Evolutionary conservation across 2,888 invertebrate species (phyloP).

Genomic region (Fragum fragum): DNA sequence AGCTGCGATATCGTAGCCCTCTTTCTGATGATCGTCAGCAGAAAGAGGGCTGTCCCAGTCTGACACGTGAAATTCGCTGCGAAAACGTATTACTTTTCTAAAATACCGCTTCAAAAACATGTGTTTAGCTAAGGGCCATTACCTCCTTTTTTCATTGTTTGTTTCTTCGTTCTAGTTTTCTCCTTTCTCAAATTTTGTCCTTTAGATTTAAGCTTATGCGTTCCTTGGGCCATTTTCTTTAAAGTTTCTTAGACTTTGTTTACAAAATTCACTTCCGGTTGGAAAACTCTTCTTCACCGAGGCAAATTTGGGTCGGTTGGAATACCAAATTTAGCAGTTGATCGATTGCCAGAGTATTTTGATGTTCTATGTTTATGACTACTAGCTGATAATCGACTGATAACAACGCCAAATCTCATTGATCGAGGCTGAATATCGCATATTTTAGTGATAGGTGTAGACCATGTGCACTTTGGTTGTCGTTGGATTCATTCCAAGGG

Average conservation of each 20-base stretch:
- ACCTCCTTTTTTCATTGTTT: slow-evolving; percentile 71
- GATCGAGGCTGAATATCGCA: background rate
- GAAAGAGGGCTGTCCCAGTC: too few relatives aligned
- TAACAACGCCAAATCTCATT: background rate
- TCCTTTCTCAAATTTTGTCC: slow-evolving; percentile 58
- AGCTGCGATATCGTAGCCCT: too few relatives aligned
- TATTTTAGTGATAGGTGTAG: background rate
- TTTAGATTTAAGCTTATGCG: slow-evolving; percentile 65
- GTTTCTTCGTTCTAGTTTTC: slow-evolving; percentile 61
- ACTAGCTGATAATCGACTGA: slow-evolving; percentile 21
- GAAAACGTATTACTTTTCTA: background rate
- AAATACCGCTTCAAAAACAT: too few relatives aligned
- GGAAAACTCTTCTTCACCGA: slow-evolving; percentile 46
- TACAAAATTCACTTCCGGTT: slow-evolving; percentile 40
- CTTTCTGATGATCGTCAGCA: too few relatives aligned
- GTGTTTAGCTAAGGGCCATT: too few relatives aligned
- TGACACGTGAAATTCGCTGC: slow-evolving; percentile 3
- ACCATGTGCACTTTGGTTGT: background rate
- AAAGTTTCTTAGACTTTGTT: slow-evolving; percentile 29
- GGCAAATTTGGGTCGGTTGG: slow-evolving; percentile 19
- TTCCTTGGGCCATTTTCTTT: slow-evolving; percentile 72
- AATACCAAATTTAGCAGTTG: slow-evolving; percentile 55
- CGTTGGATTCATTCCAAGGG: background rate
- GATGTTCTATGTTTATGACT: slow-evolving; percentile 20
- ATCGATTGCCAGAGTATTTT: slow-evolving; percentile 33